phyloP scores from a whole-genome alignment of 2,888 invertebrate genomes.

The Psococerastis gibbosa region DNA sequence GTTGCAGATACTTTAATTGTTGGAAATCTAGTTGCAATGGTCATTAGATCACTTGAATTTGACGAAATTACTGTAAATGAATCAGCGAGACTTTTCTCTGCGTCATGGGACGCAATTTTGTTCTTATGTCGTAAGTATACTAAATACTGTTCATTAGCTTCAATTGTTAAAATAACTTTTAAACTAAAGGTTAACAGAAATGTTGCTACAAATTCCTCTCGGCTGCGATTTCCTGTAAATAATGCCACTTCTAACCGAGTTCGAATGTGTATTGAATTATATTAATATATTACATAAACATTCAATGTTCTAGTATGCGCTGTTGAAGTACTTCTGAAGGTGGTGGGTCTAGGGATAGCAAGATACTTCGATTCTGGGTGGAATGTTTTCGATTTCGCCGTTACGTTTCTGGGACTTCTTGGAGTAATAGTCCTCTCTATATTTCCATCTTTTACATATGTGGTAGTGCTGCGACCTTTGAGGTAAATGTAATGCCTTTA shows the following conservation, averaged over 20 bases:
- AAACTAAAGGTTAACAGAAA: too few species aligned
- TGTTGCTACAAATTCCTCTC: too few species aligned
- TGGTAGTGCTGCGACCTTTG: slow-evolving; percentile 52
- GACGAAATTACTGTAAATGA: slow-evolving; percentile 36
- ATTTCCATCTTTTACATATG: slow-evolving; percentile 46
- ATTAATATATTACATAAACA: too few species aligned
- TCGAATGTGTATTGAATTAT: too few species aligned
- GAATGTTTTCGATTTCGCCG: slow-evolving; percentile 62
- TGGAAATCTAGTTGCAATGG: slow-evolving; percentile 55
- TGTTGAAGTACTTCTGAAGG: slow-evolving; percentile 49
- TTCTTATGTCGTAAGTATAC: slow-evolving; percentile 42
- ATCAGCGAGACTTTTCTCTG: slow-evolving; percentile 43
- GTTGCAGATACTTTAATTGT: too few species aligned
- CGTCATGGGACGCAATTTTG: slow-evolving; percentile 56
- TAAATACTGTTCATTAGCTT: slow-evolving; percentile 5
- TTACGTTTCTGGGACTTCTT: slow-evolving; percentile 43
- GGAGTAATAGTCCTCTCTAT: slow-evolving; percentile 46
- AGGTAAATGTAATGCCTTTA: too few species aligned
- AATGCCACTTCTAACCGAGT: too few species aligned
- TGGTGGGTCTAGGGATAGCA: slow-evolving; percentile 48
- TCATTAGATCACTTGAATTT: slow-evolving; percentile 42
- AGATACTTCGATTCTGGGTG: slow-evolving; percentile 64
- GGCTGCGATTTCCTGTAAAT: too few species aligned
- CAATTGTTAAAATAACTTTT: too few species aligned
- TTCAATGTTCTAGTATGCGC: slow-evolving; percentile 44